These are phyloP conservation scores for Phoxinus dragarum DNA, from an alignment of 2,797 vertebrate species.

Conservation along the genomic window DNA sequence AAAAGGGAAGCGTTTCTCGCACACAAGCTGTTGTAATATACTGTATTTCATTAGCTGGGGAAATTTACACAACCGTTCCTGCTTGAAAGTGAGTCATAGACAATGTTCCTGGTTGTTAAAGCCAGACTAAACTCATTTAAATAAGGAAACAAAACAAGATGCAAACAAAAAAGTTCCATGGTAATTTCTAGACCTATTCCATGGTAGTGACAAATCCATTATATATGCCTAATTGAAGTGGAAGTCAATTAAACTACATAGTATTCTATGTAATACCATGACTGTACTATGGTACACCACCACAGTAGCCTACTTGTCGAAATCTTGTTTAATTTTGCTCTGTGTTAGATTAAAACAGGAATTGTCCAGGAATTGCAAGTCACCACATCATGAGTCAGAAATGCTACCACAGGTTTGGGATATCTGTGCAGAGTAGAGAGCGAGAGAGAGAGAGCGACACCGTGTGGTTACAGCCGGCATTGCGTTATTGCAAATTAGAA, in stretches of 20 bases:
- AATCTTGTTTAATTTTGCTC: background rate
- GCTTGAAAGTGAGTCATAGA: background rate
- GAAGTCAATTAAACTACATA: background rate
- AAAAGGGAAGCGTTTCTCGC: background rate
- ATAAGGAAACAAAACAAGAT: background rate
- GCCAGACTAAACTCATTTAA: background rate
- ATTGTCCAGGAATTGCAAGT: background rate
- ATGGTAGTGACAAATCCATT: background rate
- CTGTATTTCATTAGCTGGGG: background rate
- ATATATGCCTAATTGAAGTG: background rate
- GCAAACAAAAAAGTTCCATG: background rate
- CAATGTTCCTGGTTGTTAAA: background rate
- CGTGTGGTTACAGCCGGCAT: conserved; percentile 19
- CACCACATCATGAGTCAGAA: background rate
- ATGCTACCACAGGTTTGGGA: background rate
- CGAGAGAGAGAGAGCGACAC: background rate
- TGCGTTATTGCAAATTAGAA: background rate
- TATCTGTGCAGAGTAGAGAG: background rate
- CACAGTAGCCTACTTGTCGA: background rate
- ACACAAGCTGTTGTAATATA: background rate
- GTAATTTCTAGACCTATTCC: background rate
- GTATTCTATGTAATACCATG: background rate
- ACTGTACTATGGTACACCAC: background rate
- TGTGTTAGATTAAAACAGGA: background rate
- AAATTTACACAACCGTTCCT: background rate